Base-by-base conservation (phyloP, 2,113 vertebrate genomes). In the Gambusia affinis region DNA sequence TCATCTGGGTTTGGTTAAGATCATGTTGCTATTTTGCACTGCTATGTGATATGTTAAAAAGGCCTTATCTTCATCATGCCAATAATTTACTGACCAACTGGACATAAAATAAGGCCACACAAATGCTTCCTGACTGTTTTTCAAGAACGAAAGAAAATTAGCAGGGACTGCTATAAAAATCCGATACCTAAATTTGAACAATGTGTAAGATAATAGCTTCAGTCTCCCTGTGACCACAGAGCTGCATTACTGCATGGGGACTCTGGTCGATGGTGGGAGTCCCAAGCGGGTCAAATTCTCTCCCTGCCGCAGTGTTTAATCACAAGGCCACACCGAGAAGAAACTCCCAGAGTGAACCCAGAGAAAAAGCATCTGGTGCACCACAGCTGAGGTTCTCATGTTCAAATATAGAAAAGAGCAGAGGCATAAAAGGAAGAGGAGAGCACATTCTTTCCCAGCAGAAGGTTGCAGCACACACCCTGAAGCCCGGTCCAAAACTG, bases 321-420 rank as follows among this genome's bases (percentile, higher is more conserved):
- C 86, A 78, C 69, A 14, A 30, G 64, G 57, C 83, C 72, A 73
- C 60, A 70, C 88, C 84, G 89, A 89, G 51, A 61, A 83, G 89
- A 88, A 86, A 80, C 78, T 83, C 78, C 75, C 78, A 27, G 35
- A 82, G 70, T 83, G 66, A 92, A 85, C 60, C 68, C 77, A 72
- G 76, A 78, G 77, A 44, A 77, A 67, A 73, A 89, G 85, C 88
- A 75, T 88, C 82, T 85, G 91, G 81, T 90, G 74, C 37, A 86
- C 88, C 92, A 78, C 83, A 71, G 72, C 22, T 31, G 78, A 80
- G 62, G 65, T 88, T 85, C 83, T 72, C 75, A 86, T 81, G 85
- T 86, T 88, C 82, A 91, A 91, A 93, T 90, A 90, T 91, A 93
- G 89, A 83, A 75, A 67, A 29, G 82, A 79, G 78, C 66, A 72